Conservation (phyloP, 1,140 invertebrate species). For the Pemphigus obesinymphae region DNA sequence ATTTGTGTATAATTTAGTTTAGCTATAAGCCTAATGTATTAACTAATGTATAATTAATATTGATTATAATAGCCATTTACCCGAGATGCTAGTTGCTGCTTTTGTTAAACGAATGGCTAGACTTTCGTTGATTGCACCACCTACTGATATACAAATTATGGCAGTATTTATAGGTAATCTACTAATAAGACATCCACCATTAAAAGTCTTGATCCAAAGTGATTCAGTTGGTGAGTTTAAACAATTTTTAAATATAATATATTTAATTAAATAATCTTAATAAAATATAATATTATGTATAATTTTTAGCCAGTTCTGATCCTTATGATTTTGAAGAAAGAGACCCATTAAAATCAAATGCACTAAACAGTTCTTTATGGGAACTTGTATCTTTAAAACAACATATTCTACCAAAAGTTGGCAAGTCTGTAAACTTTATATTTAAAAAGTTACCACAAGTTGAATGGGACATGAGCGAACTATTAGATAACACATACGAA, state of each 20-base stretch:
- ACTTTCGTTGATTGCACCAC: constrained; percentile 72
- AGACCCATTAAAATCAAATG: constrained; percentile 71
- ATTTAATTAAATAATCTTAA: constrained; percentile 4
- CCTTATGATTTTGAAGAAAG: constrained; percentile 76
- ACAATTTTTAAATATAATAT: constrained; percentile 41
- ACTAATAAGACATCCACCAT: constrained; percentile 76
- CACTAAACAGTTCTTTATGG: constrained; percentile 85
- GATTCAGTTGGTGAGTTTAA: constrained; percentile 52
- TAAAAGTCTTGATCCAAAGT: constrained; percentile 71
- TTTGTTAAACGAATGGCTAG: constrained; percentile 86
- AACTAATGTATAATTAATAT: neutral
- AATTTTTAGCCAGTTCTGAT: constrained; percentile 59
- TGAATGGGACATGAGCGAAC: constrained; percentile 63
- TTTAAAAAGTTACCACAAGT: constrained; percentile 60
- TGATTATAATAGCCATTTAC: constrained; percentile 74
- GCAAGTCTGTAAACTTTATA: constrained; percentile 66
- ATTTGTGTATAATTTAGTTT: neutral
- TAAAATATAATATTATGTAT: neutral
- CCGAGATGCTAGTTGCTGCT: constrained; percentile 83
- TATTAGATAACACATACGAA: constrained; percentile 59
- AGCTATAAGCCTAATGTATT: neutral
- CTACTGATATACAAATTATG: constrained; percentile 73
- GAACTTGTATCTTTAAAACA: constrained; percentile 73
- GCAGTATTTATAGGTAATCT: constrained; percentile 82
- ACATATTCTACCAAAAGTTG: constrained; percentile 69